Percentiles rank a stretch among this genome's conserved stretches.
Evolutionary conservation across 2,888 invertebrate genomes (phyloP).

Genomic region (Seladonia tumulorum): DNA sequence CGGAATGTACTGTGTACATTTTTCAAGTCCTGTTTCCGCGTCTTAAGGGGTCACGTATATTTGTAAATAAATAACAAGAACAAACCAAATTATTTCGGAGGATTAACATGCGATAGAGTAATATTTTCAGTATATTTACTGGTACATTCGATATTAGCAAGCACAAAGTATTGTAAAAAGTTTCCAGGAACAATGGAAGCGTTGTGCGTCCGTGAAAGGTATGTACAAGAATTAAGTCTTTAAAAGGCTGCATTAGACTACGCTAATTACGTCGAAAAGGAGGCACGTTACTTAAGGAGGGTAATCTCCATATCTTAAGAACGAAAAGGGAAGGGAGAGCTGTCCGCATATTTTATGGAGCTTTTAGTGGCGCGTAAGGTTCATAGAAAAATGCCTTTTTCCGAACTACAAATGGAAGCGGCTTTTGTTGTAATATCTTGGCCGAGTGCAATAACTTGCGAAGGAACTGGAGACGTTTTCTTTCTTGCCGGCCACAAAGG

Average conservation of each 20-base stretch:
- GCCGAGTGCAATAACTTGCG: too few relatives aligned
- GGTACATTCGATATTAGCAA: too few relatives aligned
- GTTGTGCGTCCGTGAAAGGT: neutral
- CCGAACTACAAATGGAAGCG: slow-evolving; percentile 12
- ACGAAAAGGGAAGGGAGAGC: slow-evolving; percentile 11
- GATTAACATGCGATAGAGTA: too few relatives aligned
- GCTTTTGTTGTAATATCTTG: neutral
- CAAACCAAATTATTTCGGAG: too few relatives aligned
- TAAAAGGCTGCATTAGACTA: neutral
- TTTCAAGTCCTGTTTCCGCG: too few relatives aligned
- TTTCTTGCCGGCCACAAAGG: neutral
- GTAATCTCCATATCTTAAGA: slow-evolving; percentile 39
- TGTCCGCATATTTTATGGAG: slow-evolving; percentile 30
- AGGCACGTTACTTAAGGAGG: slow-evolving; percentile 26
- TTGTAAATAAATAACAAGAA: too few relatives aligned
- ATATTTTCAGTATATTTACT: too few relatives aligned
- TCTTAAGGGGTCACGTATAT: too few relatives aligned
- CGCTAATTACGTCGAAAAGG: slow-evolving; percentile 23
- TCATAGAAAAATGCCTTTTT: slow-evolving; percentile 23
- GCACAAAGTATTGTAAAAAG: neutral
- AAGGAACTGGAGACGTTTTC: neutral
- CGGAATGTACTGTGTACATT: neutral
- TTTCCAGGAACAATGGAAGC: neutral
- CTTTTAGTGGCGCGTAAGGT: slow-evolving; percentile 44
- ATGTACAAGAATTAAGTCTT: neutral